These are phyloP conservation scores for Thunnus maccoyii DNA, from an alignment of 2,113 vertebrate genomes.

Conservation along the genomic window DNA sequence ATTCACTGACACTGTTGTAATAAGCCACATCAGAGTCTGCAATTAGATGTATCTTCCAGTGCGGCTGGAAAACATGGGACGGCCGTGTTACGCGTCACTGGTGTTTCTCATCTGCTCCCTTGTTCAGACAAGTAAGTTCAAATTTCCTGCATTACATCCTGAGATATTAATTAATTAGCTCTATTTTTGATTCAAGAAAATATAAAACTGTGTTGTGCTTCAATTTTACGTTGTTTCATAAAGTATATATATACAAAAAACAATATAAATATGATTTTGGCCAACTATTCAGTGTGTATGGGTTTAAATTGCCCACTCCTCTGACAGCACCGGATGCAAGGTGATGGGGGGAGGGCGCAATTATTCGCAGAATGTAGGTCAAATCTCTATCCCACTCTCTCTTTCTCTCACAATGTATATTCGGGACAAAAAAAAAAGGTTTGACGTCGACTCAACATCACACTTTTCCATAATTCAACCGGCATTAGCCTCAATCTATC, in stretches of 20 bases:
- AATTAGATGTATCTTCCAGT: constrained; percentile 18
- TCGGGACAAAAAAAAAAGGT: not conserved
- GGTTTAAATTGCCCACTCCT: constrained; percentile 48
- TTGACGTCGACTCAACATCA: not conserved
- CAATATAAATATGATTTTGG: not conserved
- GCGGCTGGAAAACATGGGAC: constrained; percentile 57
- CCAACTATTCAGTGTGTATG: not conserved
- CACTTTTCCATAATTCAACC: not conserved
- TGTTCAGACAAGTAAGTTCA: constrained; percentile 76
- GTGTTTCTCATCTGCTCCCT: constrained; percentile 60
- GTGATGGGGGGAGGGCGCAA: constrained; percentile 33
- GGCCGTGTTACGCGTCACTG: constrained; percentile 29
- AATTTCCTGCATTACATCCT: not conserved
- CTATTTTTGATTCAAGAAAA: not conserved
- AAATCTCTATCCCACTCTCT: constrained; percentile 24
- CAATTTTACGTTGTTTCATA: not conserved
- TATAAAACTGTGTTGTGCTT: not conserved
- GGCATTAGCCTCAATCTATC: too few relatives aligned
- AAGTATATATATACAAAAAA: not conserved
- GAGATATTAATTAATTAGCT: not conserved
- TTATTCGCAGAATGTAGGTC: constrained; percentile 64
- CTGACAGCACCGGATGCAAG: constrained; percentile 60
- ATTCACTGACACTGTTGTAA: not conserved
- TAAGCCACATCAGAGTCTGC: not conserved
- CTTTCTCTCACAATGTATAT: not conserved